phyloP scores from a whole-genome alignment of 2,888 invertebrate species.

The Hypomecis atomaria region DNA sequence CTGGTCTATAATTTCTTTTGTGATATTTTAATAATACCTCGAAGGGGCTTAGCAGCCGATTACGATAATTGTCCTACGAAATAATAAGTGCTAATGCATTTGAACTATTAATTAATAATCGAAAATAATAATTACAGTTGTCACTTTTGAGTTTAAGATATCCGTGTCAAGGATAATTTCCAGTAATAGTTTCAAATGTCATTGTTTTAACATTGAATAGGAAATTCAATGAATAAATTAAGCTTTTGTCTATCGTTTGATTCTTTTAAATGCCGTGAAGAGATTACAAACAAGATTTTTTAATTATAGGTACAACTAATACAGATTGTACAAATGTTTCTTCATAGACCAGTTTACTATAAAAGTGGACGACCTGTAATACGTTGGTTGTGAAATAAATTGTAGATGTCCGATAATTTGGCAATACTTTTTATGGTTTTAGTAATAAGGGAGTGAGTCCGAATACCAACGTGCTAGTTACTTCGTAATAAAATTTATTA shows the following conservation, averaged over 20 bases:
- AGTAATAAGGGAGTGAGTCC: too few relatives aligned
- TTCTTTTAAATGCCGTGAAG: constrained; percentile 7
- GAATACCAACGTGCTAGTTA: too few relatives aligned
- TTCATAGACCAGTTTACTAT: constrained; percentile 5
- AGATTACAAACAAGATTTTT: constrained; percentile 9
- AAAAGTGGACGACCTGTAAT: constrained; percentile 6
- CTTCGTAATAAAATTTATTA: too few relatives aligned
- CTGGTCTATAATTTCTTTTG: constrained; percentile 22
- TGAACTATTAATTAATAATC: constrained; percentile 41
- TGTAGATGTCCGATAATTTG: neutral
- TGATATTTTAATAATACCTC: constrained; percentile 24
- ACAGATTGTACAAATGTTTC: neutral
- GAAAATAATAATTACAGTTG: constrained; percentile 38
- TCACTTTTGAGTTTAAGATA: constrained; percentile 30
- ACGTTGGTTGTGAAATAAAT: constrained; percentile 1
- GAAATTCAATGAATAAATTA: constrained; percentile 1
- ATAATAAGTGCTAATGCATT: constrained; percentile 36
- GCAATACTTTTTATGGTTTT: neutral
- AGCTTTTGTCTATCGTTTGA: neutral
- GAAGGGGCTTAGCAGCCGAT: constrained; percentile 30
- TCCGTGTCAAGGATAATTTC: constrained; percentile 45
- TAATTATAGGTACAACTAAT: constrained; percentile 1
- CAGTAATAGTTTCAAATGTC: constrained; percentile 24
- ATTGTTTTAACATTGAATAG: constrained; percentile 28
- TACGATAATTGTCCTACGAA: constrained; percentile 34